Base-by-base conservation (phyloP, 1,140 invertebrate species). In the Metaphire vulgaris region DNA sequence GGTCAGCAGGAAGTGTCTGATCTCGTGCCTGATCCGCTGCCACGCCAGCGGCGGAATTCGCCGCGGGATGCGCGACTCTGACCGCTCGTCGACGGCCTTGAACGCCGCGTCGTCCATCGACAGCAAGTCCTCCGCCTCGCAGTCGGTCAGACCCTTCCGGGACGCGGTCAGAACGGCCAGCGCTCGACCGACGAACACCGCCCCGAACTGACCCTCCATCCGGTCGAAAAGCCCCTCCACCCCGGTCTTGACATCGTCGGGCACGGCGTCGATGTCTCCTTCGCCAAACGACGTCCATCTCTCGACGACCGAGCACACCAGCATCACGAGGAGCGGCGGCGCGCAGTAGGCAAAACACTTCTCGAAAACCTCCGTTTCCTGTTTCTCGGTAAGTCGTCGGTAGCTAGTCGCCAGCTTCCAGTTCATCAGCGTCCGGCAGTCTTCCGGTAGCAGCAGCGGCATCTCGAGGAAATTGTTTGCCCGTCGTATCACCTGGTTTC, bases 281-380 rank as follows among this genome's bases (percentile, higher is more conserved):
- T 74, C 74, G 76, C 66, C 84, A 81, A 28, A 73, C 77, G 95
- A 97, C 69, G 95, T 90, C 97, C 97, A 99, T 75, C 95, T 88
- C 83, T 94, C 96, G 16, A 98, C 94, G 87, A 98, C 95, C 76
- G 85, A 84, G 78, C 84, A 85, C 0, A 98, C 95, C 29, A 99
- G 87, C 87, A 98, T 98, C 0, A 98, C 95, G 83, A 98, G 98
- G 64, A 99, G 95, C 0, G 97, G 96, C 66, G 98, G 86, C 1
- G 95, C 97, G 83, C 96, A 99, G 81, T 94, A 92, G 21, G 90
- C 91, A 65, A 99, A 85, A 1, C 88, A 95, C 82, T 97, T 97
- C 29, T 93, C 92, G 0, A 99, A 96, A 16, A 98, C 86, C 69
- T 92, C 89, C 95, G 94, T 97, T 83, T 99, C 96, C 29, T 80